Evolutionary conservation across 2,797 vertebrate genomes (phyloP), one percentile per base, ranked within the genome.

Genomic region (Valencia hispanica): DNA sequence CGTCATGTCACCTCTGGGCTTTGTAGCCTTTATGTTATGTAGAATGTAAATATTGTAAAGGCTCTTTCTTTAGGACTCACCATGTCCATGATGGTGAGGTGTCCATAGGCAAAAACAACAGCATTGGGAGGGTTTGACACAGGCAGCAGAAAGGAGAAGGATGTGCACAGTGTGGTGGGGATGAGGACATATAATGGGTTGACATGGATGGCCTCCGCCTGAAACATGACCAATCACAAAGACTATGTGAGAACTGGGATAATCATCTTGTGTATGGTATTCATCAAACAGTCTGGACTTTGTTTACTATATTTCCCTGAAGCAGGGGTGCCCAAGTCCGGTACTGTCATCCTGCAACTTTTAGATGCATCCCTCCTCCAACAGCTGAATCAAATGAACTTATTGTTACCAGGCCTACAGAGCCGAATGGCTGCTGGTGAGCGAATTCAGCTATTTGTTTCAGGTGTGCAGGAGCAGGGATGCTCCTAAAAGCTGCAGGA

Each of bases 71-170:
- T 32, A 47, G 50, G 34, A 70, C 86, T 77, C 50, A 98, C 97
- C 97, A 98, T 98, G 84, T 99, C 97, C 68, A 94, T 92, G 61
- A 96, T 80, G 51, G 34, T 93, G 70, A 99, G 84, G 90, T 98
- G 96, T 22, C 97, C 97, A 2, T 99, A 98, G 9, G 95, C 94
- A 88, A 96, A 99, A 25, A 97, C 96, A 30, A 98, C 95, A 20
- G 97, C 97, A 78, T 98, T 98, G 75, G 97, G 91, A 17, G 97
- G 97, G 84, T 97, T 99, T 89, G 97, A 94, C 51, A 97, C 96
- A 0, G 97, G 97, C 71, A 99, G 92, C 57, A 99, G 94, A 91
- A 97, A 98, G 36, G 97, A 96, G 87, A 98, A 98, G 27, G 97
- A 98, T 5, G 96, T 97, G 79, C 97, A 97, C 5, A 98, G 86